Base-by-base conservation (phyloP, 2,888 invertebrate genomes). In the Diplazon laetatorius region DNA sequence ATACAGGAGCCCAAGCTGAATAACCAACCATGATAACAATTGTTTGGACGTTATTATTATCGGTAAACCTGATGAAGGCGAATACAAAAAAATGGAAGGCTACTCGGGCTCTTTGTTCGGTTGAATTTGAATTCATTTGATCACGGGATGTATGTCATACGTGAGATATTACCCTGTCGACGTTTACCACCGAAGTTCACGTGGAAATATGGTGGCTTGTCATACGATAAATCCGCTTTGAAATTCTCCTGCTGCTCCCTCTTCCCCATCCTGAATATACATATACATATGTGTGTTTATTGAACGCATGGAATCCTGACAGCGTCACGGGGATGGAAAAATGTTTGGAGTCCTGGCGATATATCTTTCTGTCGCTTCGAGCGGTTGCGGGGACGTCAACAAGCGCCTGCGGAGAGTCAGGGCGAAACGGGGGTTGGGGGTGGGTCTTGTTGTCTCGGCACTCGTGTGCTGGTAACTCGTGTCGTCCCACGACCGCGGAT, bases 341-440 rank as follows among this genome's bases (percentile, higher is more conserved):
- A 55, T 16, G 16, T n/a, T 55, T 52, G 60, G 20, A 46, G 52
- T 44, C 66, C n/a, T n/a, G 35, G 42, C 59, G 59, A 71, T 52
- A 60, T 59, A 25, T 60, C 14, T 60, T 12, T 66, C 63, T 18
- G 59, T 66, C 60, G 52, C 44, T 52, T 71, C 52, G 39, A 46
- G 52, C 63, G 59, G 70, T 66, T 5, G 6, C 30, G 30, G 66
- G 18, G 66, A 76, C 37, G 65, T 66, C 30, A 6, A 30, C 71
- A 62, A 66, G 60, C 52, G 9, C 8, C 9, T 22, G 48, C 30
- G 30, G 2, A 30, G 30, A 30, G 6, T 30, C 30, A n/a, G n/a
- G n/a, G 30, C 30, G 30, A 6, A 5, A 30, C 30, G n/a, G n/a
- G n/a, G n/a, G n/a, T n/a, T n/a, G n/a, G n/a, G n/a, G n/a, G n/a